A percentile compares a stretch with the other conserved stretches of the same genome.
phyloP scores from a whole-genome alignment of 2,888 invertebrate species.

The Anthophora plumipes region DNA sequence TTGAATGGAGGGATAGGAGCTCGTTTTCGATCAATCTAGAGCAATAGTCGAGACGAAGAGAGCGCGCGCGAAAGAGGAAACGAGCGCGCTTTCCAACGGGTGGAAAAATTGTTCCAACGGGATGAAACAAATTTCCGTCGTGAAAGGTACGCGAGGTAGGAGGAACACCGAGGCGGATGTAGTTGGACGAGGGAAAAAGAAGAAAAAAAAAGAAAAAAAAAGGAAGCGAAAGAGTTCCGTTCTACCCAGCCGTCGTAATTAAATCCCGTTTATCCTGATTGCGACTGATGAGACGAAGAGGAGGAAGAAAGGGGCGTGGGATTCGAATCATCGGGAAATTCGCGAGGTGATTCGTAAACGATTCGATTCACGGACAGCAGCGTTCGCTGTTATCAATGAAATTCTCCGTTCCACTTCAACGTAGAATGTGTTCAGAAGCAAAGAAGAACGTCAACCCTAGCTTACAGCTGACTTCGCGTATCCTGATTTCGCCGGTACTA shows the following conservation, averaged over 20 bases:
- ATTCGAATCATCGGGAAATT: slow-evolving; percentile 34
- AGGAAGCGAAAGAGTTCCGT: slow-evolving; percentile 52
- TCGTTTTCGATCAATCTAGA: neutral
- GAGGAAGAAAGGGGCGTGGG: neutral
- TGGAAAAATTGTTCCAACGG: slow-evolving; percentile 37
- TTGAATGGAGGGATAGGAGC: neutral
- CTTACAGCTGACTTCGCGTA: slow-evolving; percentile 42
- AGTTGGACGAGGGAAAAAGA: neutral
- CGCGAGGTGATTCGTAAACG: slow-evolving; percentile 9
- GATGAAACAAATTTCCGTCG: slow-evolving; percentile 52
- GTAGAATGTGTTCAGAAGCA: neutral
- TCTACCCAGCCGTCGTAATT: slow-evolving; percentile 62
- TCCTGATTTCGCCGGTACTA: slow-evolving; percentile 22
- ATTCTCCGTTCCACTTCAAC: neutral
- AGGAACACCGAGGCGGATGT: neutral
- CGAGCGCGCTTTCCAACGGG: neutral
- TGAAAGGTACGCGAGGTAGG: slow-evolving; percentile 3
- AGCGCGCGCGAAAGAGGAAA: neutral
- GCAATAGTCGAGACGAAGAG: neutral
- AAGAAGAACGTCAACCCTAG: slow-evolving; percentile 2
- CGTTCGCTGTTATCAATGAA: neutral
- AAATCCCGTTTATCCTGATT: slow-evolving; percentile 74
- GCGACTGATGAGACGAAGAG: slow-evolving; percentile 56
- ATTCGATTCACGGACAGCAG: slow-evolving; percentile 3
- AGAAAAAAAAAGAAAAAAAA: slow-evolving; percentile 21